Evolutionary conservation across 2,888 invertebrate species (phyloP).

Genomic region (Lumbricus terrestris): DNA sequence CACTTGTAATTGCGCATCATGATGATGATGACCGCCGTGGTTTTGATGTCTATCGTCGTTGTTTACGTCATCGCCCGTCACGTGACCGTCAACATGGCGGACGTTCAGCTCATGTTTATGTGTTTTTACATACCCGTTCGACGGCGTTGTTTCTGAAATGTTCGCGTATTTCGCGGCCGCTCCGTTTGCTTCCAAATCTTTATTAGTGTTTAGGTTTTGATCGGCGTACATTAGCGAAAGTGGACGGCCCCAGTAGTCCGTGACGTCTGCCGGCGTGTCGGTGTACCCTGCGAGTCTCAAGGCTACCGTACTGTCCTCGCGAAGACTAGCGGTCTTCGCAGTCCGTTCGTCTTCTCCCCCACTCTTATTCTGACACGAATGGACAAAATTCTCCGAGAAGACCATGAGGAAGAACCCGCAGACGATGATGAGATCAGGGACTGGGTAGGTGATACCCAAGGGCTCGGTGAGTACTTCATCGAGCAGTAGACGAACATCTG

Average conservation of each 20-base stretch:
- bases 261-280: background rate
- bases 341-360: background rate
- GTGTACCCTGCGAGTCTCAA: background rate
- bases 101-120: background rate
- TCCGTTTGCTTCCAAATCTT: background rate
- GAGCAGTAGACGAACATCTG: constrained; percentile 48
- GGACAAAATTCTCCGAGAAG: constrained; percentile 25
- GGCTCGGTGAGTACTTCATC: constrained; percentile 25
- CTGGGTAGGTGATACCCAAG: background rate
- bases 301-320: background rate
- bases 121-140: background rate
- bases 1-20: constrained; percentile 60
- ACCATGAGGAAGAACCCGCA: constrained; percentile 32
- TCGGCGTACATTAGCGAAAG: background rate
- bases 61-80: background rate
- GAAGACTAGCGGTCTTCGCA: background rate
- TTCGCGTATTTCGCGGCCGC: background rate
- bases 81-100: background rate
- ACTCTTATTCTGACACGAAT: background rate
- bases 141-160: background rate
- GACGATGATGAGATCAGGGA: constrained; percentile 24
- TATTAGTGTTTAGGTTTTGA: background rate
- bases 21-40: constrained; percentile 54
- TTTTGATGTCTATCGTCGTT: background rate
- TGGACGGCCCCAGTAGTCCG: background rate